Conservation (phyloP, 2,888 invertebrate genomes). For the Drosophila rubida region DNA sequence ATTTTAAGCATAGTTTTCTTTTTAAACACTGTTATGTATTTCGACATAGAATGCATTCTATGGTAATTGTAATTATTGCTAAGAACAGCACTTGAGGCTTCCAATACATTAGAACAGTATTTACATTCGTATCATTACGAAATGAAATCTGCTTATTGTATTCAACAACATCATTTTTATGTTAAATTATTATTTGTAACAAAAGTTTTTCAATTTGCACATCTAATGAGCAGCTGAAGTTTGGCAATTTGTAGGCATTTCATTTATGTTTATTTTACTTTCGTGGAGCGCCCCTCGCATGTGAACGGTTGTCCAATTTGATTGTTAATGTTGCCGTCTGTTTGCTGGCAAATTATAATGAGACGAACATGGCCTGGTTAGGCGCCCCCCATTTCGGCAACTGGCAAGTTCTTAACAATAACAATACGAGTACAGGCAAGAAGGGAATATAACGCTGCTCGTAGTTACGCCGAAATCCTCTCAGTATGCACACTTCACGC, state of each 20-base stretch:
- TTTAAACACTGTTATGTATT: no score
- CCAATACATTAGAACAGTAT: no score
- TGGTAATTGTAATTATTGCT: no score
- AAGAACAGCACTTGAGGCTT: no score
- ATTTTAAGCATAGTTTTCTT: background rate
- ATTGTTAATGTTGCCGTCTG: constrained; percentile 33
- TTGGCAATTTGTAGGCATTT: background rate
- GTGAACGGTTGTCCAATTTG: constrained; percentile 36
- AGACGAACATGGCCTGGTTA: constrained; percentile 24
- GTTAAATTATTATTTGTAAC: no score
- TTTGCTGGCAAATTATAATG: constrained; percentile 60
- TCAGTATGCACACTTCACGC: constrained; percentile 67
- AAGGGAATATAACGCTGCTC: background rate
- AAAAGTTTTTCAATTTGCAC: background rate
- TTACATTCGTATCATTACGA: no score
- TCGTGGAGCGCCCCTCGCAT: constrained; percentile 25
- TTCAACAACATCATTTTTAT: no score
- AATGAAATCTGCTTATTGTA: no score
- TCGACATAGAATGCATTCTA: no score
- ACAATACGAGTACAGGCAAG: background rate
- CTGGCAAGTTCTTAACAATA: constrained; percentile 18
- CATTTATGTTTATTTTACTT: background rate
- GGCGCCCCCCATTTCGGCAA: constrained; percentile 5
- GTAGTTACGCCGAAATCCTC: constrained; percentile 56
- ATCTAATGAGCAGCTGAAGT: background rate